Evolutionary conservation across 2,113 vertebrate species (phyloP), one percentile per base, ranked within the genome.

Genomic region (Lepisosteus osseus): DNA sequence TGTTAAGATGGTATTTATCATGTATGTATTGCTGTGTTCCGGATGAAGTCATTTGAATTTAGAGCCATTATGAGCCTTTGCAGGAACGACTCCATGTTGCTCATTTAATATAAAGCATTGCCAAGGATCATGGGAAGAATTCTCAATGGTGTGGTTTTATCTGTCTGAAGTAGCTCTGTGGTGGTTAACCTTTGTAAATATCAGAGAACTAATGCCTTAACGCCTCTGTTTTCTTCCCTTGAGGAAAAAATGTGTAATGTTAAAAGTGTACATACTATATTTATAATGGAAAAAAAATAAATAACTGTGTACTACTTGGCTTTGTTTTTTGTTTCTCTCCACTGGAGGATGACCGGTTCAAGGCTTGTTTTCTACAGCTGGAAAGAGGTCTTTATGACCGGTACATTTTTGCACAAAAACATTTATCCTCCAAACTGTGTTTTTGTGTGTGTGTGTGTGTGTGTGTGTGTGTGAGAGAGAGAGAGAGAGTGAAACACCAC

Each of bases 271-370:
- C 15, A 86, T 85, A 86, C 79, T 85, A 86, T 90, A 91, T 92
- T 91, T 92, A 89, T 91, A 92, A 89, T 75, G 74, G 29, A 77
- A 88, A 86, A 82, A 84, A 80, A 89, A 91, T 87, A 87, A 91
- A 90, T 4, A 41, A 70, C 72, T 82, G 70, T 69, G 74, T 79
- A 68, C 67, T 68, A 54, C 68, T 59, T 47, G 14, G 45, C 47
- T 45, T 7, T 55, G 56, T 67, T 57, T 29, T 5, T 69, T 44
- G 8, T 42, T 54, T 54, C 2, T 67, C n/a, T 66, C 44, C 57
- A 15, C 41, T 71, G n/a, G 56, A 44, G 29, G 17, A 7, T 68
- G 7, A 57, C 29, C 1, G 29, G 29, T 29, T 29, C 29, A 29
- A 29, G 2, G 29, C 29, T 29, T 29, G 29, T 29, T 29, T 29